Percentiles rank a stretch among this genome's conserved stretches.
Evolutionary conservation across 2,888 invertebrate genomes (phyloP).

Genomic region (Teleogryllus oceanicus): DNA sequence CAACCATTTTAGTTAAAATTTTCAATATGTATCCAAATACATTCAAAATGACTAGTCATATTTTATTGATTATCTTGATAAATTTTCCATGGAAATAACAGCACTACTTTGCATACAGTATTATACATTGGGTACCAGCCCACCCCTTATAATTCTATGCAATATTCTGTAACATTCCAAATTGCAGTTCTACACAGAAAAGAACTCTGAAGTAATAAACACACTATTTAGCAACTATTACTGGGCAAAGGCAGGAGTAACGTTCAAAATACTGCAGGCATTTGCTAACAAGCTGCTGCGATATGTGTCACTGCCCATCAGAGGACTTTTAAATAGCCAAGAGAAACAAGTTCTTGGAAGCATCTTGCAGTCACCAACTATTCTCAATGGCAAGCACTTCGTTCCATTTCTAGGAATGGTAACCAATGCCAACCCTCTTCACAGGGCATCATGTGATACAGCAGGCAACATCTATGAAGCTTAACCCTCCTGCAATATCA

Average conservation of each 20-base stretch:
- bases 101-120: neutral
- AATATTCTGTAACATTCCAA: neutral
- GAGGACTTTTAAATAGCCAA: neutral
- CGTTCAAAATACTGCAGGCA: neutral
- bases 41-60: no score
- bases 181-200: neutral
- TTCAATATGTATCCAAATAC: no score
- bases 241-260: neutral
- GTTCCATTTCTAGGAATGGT: no score
- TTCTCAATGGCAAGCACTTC: no score
- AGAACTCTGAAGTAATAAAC: no score
- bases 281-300: slow-evolving; percentile 10
- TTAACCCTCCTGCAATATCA: no score
- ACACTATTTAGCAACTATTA: neutral
- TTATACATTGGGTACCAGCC: neutral
- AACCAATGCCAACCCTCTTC: no score
- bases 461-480: no score
- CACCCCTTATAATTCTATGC: neutral
- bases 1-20: no score
- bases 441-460: no score
- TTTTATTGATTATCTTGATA: no score
- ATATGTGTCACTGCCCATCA: neutral
- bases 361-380: no score
- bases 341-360: neutral
- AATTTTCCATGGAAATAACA: neutral